These are phyloP conservation scores for Digitonthophagus gazella DNA, from an alignment of 2,888 invertebrate species.

Conservation along the genomic window DNA sequence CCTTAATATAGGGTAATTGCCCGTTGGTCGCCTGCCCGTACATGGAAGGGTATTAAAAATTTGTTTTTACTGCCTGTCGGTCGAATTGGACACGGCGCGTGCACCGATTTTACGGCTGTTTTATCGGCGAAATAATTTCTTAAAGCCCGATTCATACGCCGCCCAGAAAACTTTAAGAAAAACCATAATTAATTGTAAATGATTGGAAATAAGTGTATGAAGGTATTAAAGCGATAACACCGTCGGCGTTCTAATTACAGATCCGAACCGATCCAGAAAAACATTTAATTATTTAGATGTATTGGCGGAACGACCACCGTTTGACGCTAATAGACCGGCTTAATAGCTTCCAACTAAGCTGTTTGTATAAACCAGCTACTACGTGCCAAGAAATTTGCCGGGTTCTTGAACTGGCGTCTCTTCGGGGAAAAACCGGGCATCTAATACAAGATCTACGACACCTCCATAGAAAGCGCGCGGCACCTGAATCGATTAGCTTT, in stretches of 20 bases:
- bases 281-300: not conserved
- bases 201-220: too few relatives aligned
- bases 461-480: not conserved
- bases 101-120: constrained; percentile 2
- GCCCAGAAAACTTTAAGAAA: too few relatives aligned
- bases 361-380: not conserved
- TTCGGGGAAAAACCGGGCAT: not conserved
- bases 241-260: too few relatives aligned
- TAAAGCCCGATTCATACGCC: not conserved
- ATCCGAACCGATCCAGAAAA: not conserved
- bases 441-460: not conserved
- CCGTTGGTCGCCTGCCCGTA: not conserved
- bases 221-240: too few relatives aligned
- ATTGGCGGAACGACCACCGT: not conserved
- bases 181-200: too few relatives aligned
- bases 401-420: not conserved
- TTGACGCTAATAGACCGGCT: not conserved
- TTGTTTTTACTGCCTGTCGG: constrained; percentile 7
- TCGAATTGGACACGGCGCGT: not conserved
- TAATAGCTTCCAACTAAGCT: not conserved
- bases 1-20: not conserved
- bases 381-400: not conserved
- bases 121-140: not conserved
- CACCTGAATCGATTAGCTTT: not conserved
- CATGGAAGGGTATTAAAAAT: not conserved